A percentile compares a stretch with the other conserved stretches of the same genome.
Conservation (phyloP, 2,113 vertebrate genomes). For the Malurus cyaneus region DNA sequence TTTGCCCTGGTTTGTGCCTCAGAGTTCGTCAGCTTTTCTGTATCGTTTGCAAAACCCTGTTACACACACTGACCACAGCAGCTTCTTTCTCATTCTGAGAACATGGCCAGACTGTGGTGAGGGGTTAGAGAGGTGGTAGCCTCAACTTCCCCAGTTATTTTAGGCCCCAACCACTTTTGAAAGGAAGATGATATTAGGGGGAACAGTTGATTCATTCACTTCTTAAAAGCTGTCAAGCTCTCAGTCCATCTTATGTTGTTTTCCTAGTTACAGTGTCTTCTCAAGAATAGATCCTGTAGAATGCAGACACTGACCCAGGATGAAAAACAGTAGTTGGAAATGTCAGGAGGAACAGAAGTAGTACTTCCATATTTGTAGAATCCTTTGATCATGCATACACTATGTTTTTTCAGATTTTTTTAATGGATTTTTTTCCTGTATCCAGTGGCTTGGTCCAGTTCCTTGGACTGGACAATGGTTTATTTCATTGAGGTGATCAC, state of each 20-base stretch:
- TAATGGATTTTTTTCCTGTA: neutral
- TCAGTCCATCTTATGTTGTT: neutral
- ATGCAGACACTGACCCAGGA: neutral
- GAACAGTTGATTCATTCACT: neutral
- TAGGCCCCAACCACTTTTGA: neutral
- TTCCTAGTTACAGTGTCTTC: neutral
- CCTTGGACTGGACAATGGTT: fast-evolving
- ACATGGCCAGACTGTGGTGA: neutral
- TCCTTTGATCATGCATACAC: neutral
- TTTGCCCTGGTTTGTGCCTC: neutral
- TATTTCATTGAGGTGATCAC: neutral
- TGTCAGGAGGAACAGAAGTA: neutral
- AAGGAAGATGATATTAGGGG: neutral
- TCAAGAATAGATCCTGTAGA: neutral
- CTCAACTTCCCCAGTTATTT: constrained; percentile 1
- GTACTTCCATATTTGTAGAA: neutral
- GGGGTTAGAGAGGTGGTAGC: neutral
- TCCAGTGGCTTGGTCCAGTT: neutral
- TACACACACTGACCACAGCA: neutral
- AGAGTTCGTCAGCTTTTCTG: neutral
- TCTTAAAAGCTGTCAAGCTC: neutral
- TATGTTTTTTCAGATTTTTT: neutral
- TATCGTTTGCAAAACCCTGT: neutral
- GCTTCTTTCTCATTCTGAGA: constrained; percentile 7
- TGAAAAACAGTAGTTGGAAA: neutral